phyloP scores from a whole-genome alignment of 2,888 invertebrate species.

The Melieria picta region DNA sequence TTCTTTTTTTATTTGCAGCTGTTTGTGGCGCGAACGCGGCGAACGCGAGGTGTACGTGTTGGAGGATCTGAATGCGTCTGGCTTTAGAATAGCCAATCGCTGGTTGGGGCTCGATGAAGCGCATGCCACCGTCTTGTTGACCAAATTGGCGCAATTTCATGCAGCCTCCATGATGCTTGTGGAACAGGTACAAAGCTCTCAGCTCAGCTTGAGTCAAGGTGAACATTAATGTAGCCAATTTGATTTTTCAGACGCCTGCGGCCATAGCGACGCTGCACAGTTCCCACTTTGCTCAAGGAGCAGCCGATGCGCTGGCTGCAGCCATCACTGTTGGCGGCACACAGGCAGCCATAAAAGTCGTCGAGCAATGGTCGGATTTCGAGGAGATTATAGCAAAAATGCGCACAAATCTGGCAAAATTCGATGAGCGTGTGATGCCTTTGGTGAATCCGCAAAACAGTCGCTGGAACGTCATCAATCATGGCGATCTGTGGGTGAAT shows the following conservation, averaged over 20 bases:
- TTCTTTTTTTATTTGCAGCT: slow-evolving; percentile 39
- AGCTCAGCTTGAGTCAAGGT: neutral
- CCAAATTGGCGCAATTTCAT: slow-evolving; percentile 69
- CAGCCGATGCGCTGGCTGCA: slow-evolving; percentile 37
- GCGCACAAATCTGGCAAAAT: slow-evolving; percentile 41
- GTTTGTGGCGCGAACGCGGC: slow-evolving; percentile 46
- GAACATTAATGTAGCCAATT: neutral
- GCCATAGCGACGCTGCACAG: slow-evolving; percentile 36
- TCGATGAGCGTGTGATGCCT: slow-evolving; percentile 47
- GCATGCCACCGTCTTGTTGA: slow-evolving; percentile 67
- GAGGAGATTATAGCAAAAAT: slow-evolving; percentile 64
- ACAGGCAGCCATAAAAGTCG: slow-evolving; percentile 41
- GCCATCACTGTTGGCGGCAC: slow-evolving; percentile 47
- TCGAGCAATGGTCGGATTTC: slow-evolving; percentile 57
- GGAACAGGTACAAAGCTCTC: slow-evolving; percentile 60
- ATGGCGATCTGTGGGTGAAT: slow-evolving; percentile 69
- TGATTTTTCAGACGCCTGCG: slow-evolving; percentile 41
- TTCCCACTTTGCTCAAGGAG: slow-evolving; percentile 46
- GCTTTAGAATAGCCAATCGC: slow-evolving; percentile 68
- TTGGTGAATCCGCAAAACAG: slow-evolving; percentile 45
- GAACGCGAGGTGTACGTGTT: slow-evolving; percentile 52
- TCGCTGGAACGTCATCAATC: slow-evolving; percentile 65
- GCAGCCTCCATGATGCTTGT: slow-evolving; percentile 68
- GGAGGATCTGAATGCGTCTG: slow-evolving; percentile 65
- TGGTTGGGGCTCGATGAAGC: slow-evolving; percentile 67